phyloP scores from a whole-genome alignment of 2,888 invertebrate species.

The Melieria omissa region DNA sequence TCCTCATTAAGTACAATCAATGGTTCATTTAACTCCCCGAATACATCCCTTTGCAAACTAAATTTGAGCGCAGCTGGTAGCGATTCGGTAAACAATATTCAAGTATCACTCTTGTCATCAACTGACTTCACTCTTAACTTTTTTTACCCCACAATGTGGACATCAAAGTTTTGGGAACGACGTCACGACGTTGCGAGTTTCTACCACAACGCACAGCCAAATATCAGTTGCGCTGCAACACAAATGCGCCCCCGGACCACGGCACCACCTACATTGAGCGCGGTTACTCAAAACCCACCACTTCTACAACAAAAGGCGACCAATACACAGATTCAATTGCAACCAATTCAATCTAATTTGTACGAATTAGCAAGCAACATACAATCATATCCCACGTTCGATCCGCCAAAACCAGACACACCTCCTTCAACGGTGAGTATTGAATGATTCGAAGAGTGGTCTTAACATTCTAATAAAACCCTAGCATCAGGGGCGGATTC shows the following conservation, averaged over 20 bases:
- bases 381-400: constrained; percentile 56
- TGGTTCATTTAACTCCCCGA: constrained; percentile 52
- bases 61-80: constrained; percentile 51
- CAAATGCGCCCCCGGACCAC: not conserved
- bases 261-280: constrained; percentile 2
- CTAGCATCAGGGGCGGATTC: too few relatives aligned
- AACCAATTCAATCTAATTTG: constrained; percentile 37
- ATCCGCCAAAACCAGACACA: constrained; percentile 63
- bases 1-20: constrained; percentile 51
- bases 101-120: too few relatives aligned
- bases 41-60: constrained; percentile 52
- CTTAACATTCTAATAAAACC: too few relatives aligned
- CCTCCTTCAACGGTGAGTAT: constrained; percentile 57
- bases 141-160: constrained; percentile 21
- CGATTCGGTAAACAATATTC: not conserved
- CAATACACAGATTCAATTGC: too few relatives aligned
- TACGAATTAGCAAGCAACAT: constrained; percentile 54
- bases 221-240: constrained; percentile 1
- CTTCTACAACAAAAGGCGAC: not conserved
- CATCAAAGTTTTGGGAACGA: constrained; percentile 59
- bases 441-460: not conserved
- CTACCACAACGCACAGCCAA: not conserved
- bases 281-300: constrained; percentile 21
- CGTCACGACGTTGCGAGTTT: constrained; percentile 46
- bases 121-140: not conserved